These are phyloP conservation scores for Hololepta plana DNA, from an alignment of 2,888 invertebrate genomes.

Conservation along the genomic window DNA sequence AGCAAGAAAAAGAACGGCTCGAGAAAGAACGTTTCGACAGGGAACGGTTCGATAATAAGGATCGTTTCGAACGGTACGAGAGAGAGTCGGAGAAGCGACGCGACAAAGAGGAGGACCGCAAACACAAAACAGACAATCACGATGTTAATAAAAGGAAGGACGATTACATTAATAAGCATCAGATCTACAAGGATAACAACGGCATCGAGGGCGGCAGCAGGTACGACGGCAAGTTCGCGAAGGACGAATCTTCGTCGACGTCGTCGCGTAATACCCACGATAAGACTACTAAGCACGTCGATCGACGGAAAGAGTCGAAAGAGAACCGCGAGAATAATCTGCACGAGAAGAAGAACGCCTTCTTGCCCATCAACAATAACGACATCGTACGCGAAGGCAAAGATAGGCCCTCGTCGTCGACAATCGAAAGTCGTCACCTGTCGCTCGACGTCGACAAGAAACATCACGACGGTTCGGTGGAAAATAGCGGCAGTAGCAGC, in stretches of 20 bases:
- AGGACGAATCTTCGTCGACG: constrained; percentile 18
- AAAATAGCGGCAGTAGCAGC: constrained; percentile 17
- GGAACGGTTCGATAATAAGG: constrained; percentile 17
- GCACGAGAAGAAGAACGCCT: constrained; percentile 26
- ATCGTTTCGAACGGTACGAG: constrained; percentile 17
- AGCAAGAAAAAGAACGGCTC: constrained; percentile 21
- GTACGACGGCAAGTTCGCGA: constrained; percentile 16
- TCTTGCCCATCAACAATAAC: constrained; percentile 11
- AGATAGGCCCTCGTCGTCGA: constrained; percentile 16
- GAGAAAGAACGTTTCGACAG: constrained; percentile 16
- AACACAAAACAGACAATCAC: constrained; percentile 4
- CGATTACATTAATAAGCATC: constrained; percentile 23
- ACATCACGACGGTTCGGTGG: constrained; percentile 14
- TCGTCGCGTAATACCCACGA: constrained; percentile 14
- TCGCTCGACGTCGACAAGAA: constrained; percentile 31
- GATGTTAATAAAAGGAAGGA: constrained; percentile 11
- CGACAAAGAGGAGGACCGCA: constrained; percentile 12
- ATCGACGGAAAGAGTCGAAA: constrained; percentile 27
- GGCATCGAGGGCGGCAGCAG: constrained; percentile 23
- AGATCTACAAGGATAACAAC: constrained; percentile 20
- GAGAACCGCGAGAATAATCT: constrained; percentile 33
- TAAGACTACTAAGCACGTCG: constrained; percentile 25
- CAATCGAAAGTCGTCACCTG: constrained; percentile 28
- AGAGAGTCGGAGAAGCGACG: too few species aligned
- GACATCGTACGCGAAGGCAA: constrained; percentile 17